phyloP scores from a whole-genome alignment of 2,888 invertebrate genomes.

The Heterodera filipjevi region DNA sequence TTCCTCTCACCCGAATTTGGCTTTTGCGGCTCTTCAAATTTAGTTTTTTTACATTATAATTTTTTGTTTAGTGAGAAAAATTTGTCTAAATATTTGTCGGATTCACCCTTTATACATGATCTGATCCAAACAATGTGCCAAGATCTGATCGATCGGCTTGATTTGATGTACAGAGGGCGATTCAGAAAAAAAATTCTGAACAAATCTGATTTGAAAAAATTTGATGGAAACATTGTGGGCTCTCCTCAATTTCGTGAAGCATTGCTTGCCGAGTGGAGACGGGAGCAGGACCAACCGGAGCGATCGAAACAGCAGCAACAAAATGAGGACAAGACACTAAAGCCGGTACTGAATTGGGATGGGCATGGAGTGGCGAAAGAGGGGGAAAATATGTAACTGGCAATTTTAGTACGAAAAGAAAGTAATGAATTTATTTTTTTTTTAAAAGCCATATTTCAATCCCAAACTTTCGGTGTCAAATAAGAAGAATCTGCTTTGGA shows the following conservation, averaged over 20 bases:
- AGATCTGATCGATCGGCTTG: constrained; percentile 14
- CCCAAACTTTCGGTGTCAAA: no score
- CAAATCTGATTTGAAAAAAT: background rate
- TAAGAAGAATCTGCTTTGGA: no score
- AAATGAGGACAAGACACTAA: no score
- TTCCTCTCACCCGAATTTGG: no score
- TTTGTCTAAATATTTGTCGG: background rate
- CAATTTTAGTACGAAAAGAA: no score
- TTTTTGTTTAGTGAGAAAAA: background rate
- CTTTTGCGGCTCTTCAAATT: no score
- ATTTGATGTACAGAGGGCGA: constrained; percentile 1
- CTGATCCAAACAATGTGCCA: constrained; percentile 4
- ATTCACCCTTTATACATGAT: background rate
- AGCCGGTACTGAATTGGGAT: no score
- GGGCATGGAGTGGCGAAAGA: no score
- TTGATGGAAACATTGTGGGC: background rate
- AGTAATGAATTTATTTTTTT: no score
- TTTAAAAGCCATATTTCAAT: no score
- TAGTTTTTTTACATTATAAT: no score
- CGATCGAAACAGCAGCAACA: background rate
- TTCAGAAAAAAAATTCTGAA: background rate
- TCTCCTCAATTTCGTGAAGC: background rate
- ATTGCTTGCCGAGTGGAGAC: background rate
- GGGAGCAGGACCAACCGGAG: background rate
- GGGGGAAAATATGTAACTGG: no score